Evolutionary conservation across 2,888 invertebrate species (phyloP).

Genomic region (Trachelus stipa): DNA sequence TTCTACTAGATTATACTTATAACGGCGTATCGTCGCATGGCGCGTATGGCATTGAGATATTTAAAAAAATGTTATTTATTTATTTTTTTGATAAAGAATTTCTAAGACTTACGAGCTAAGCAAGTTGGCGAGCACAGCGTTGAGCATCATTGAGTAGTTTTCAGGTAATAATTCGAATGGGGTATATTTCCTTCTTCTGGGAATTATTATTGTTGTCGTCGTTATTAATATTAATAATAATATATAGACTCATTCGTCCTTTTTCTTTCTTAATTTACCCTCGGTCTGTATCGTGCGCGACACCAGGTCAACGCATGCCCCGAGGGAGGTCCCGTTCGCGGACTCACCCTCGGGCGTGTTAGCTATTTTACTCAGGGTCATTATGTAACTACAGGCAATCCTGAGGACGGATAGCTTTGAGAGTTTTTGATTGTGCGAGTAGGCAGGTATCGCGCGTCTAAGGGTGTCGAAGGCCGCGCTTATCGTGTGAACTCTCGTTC

Average conservation of each 20-base stretch:
- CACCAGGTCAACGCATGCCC: slow-evolving; percentile 86
- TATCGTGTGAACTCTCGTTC: slow-evolving; percentile 94
- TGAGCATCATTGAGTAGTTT: slow-evolving; percentile 27
- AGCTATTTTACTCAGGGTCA: slow-evolving; percentile 84
- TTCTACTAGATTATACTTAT: not conserved
- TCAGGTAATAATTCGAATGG: slow-evolving; percentile 15
- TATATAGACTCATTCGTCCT: slow-evolving; percentile 72
- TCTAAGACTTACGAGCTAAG: slow-evolving; percentile 9
- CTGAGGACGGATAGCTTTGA: slow-evolving; percentile 92
- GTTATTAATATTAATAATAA: slow-evolving; percentile 22
- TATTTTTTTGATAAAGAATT: not conserved
- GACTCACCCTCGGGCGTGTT: slow-evolving; percentile 70
- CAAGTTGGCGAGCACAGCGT: slow-evolving; percentile 27
- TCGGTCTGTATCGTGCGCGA: slow-evolving; percentile 93
- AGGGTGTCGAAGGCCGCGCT: slow-evolving; percentile 95
- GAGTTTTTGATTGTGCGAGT: slow-evolving; percentile 92
- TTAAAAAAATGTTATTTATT: too few species aligned
- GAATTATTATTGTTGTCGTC: slow-evolving; percentile 23
- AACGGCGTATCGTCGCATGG: not conserved
- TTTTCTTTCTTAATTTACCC: slow-evolving; percentile 88
- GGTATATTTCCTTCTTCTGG: not conserved
- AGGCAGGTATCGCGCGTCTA: slow-evolving; percentile 86
- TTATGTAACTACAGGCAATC: slow-evolving; percentile 94
- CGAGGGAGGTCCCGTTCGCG: slow-evolving; percentile 72
- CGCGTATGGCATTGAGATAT: not conserved